phyloP scores from a whole-genome alignment of 2,113 vertebrate species.

The Nannospalax galili region DNA sequence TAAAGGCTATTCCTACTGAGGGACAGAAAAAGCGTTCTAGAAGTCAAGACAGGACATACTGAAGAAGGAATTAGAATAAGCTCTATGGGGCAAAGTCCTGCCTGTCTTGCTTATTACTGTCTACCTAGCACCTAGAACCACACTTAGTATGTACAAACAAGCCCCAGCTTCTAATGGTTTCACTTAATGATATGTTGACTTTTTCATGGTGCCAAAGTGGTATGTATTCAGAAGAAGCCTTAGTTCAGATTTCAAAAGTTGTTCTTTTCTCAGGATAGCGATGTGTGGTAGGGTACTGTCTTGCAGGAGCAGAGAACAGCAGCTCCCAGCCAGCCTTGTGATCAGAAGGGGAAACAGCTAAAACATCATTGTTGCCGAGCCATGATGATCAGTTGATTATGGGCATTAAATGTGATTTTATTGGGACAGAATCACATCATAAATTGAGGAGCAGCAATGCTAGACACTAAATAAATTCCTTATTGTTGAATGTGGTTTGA shows the following conservation, averaged over 20 bases:
- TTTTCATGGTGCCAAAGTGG: background rate
- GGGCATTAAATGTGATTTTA: background rate
- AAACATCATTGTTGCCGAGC: no score
- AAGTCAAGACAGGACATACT: background rate
- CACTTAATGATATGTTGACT: background rate
- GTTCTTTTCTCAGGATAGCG: background rate
- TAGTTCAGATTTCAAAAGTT: background rate
- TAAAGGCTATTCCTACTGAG: background rate
- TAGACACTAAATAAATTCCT: background rate
- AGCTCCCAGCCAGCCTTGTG: background rate
- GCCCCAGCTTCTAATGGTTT: background rate
- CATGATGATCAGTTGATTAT: background rate
- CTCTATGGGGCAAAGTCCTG: accelerated
- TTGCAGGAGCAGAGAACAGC: background rate
- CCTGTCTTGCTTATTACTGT: accelerated
- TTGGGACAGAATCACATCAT: background rate
- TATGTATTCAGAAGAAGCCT: background rate
- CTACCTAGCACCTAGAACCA: background rate
- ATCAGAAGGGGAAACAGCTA: background rate
- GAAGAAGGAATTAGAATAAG: background rate
- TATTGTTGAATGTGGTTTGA: background rate
- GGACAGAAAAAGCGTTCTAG: background rate
- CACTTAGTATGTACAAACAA: background rate
- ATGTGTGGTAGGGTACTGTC: background rate
- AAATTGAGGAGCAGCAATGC: background rate